Conservation (phyloP, 2,888 invertebrate species). For the Sinotaia quadrata region DNA sequence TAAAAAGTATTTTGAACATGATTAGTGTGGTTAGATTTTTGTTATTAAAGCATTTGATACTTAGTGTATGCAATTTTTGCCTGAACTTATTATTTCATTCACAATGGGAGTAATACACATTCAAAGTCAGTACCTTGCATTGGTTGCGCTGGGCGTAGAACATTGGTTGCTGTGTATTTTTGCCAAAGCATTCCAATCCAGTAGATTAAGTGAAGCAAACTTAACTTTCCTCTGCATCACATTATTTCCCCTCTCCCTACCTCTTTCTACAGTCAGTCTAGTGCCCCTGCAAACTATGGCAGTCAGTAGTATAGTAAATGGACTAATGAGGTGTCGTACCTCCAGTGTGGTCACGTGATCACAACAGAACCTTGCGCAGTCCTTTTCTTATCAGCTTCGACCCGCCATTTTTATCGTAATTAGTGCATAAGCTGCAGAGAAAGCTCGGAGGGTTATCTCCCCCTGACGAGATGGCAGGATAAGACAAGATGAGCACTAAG, state of each 20-base stretch:
- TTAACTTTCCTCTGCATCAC: no score
- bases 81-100: no score
- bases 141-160: no score
- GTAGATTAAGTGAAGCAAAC: no score
- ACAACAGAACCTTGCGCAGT: not conserved
- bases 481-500: slow-evolving; percentile 26
- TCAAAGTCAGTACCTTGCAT: no score
- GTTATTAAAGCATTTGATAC: no score
- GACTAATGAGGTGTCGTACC: not conserved
- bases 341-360: not conserved
- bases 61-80: no score
- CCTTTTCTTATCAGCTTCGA: not conserved
- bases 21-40: no score
- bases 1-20: no score
- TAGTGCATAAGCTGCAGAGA: slow-evolving; percentile 24
- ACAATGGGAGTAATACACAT: no score
- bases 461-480: slow-evolving; percentile 23
- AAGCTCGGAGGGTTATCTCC: slow-evolving; percentile 6
- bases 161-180: no score
- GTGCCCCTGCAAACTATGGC: not conserved
- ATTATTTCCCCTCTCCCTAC: not conserved
- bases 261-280: not conserved
- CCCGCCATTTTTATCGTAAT: slow-evolving; percentile 22
- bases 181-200: no score
- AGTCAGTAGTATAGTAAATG: not conserved